Evolutionary conservation across 1,140 invertebrate species (phyloP).

Genomic region (Acromyrmex echinatior): DNA sequence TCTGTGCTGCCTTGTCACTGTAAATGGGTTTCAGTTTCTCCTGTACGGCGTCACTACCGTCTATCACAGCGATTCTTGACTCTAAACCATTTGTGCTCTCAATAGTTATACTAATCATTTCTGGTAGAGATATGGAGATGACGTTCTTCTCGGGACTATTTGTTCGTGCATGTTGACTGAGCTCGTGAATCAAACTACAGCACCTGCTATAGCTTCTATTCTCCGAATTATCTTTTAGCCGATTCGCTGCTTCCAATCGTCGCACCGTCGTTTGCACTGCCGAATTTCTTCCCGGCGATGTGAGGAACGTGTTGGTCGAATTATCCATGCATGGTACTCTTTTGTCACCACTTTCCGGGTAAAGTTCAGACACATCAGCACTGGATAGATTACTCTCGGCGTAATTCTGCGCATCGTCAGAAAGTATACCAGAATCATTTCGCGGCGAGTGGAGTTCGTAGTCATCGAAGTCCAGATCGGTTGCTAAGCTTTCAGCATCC

Average conservation of each 20-base stretch:
- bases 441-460: constrained; percentile 65
- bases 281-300: constrained; percentile 46
- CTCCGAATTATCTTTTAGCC: background rate
- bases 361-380: constrained; percentile 67
- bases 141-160: constrained; percentile 73
- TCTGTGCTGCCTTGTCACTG: constrained; percentile 76
- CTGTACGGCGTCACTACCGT: constrained; percentile 59
- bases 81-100: constrained; percentile 78
- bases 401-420: constrained; percentile 77
- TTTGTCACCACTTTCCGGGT: constrained; percentile 30
- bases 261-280: constrained; percentile 58
- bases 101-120: constrained; percentile 81
- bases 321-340: constrained; percentile 66
- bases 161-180: background rate
- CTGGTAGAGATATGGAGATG: constrained; percentile 81
- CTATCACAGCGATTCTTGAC: constrained; percentile 78
- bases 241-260: background rate
- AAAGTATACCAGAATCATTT: constrained; percentile 79
- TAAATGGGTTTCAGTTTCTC: background rate
- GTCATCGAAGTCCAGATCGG: constrained; percentile 68
- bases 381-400: constrained; percentile 76
- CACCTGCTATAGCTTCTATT: constrained; percentile 31
- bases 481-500: constrained; percentile 74
- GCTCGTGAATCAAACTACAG: constrained; percentile 14
- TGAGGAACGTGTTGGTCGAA: constrained; percentile 75